Evolutionary conservation across 1,140 invertebrate genomes (phyloP).

Genomic region (Drosophila pruinosa): DNA sequence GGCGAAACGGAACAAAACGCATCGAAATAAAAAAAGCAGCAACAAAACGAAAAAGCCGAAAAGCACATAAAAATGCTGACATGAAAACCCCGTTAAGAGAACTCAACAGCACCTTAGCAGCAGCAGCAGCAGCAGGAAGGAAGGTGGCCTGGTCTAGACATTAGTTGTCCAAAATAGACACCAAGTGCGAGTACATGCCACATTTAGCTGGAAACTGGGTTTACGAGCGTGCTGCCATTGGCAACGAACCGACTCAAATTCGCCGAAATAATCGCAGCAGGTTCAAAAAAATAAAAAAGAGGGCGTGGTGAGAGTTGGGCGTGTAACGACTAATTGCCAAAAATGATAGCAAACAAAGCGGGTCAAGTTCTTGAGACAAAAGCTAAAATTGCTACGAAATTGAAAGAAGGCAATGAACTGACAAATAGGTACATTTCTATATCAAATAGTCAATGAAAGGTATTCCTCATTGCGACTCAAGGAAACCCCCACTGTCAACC

Average conservation of each 20-base stretch:
- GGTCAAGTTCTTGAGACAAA: slow-evolving; percentile 6
- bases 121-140: neutral
- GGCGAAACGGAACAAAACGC: slow-evolving; percentile 14
- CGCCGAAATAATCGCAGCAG: slow-evolving; percentile 41
- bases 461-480: neutral
- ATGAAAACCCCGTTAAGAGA: slow-evolving; percentile 72
- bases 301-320: slow-evolving; percentile 23
- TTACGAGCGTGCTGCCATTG: slow-evolving; percentile 57
- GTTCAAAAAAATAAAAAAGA: slow-evolving; percentile 1
- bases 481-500: slow-evolving; percentile 15
- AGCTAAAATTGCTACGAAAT: neutral
- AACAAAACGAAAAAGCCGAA: slow-evolving; percentile 4
- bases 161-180: slow-evolving; percentile 13
- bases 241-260: slow-evolving; percentile 37
- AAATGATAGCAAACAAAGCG: slow-evolving; percentile 13
- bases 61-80: slow-evolving; percentile 59
- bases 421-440: neutral
- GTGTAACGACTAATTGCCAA: slow-evolving; percentile 30
- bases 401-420: neutral
- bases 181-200: slow-evolving; percentile 26
- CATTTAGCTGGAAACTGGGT: slow-evolving; percentile 64
- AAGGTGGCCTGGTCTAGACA: slow-evolving; percentile 21
- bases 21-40: slow-evolving; percentile 5
- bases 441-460: neutral
- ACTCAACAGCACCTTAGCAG: slow-evolving; percentile 20